Evolutionary conservation across 2,888 invertebrate genomes (phyloP), one percentile per base, ranked within the genome.

Genomic region (Pheosia gnoma): DNA sequence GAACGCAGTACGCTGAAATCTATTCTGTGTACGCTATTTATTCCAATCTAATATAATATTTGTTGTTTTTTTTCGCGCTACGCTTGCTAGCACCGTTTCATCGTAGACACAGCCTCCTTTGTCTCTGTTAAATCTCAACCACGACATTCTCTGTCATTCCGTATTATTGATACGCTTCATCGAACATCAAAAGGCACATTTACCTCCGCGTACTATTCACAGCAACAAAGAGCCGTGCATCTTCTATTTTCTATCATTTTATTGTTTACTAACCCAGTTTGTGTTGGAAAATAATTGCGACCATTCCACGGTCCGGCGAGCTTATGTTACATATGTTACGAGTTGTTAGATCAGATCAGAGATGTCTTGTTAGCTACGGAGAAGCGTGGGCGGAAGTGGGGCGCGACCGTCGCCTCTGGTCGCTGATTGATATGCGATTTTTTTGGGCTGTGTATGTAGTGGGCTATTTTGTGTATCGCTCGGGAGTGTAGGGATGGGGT

Each of bases 241-340:
- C 66, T 62, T 65, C 69, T 64, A 68, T 70, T 71, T 62, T 71
- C 72, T 72, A 67, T 68, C 66, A 71, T 73, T 84, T 81, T 83
- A 81, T 83, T 80, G 82, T 83, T 79, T 70, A 72, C 72, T 84
- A 87, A 88, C 87, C 88, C 83, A 87, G 70, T 83, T 84, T 78
- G 69, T 74, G 66, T 70, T 67, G 70, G 75, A 78, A 81, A 80
- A 80, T 82, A 80, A 83, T 82, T 80, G 77, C 74, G 75, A 72
- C 63, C 65, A 67, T 77, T 77, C 68, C 77, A 71, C 80, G 84
- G 74, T 79, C 80, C 75, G 82, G 72, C 72, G 77, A 69, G 76
- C 78, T 83, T 81, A 64, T 79, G 83, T 88, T 87, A 86, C 88
- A 84, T 79, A 72, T 82, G 82, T 89, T 87, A 87, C 83, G 81